phyloP scores from a whole-genome alignment of 2,888 invertebrate species.

The Lepidonotus clava region DNA sequence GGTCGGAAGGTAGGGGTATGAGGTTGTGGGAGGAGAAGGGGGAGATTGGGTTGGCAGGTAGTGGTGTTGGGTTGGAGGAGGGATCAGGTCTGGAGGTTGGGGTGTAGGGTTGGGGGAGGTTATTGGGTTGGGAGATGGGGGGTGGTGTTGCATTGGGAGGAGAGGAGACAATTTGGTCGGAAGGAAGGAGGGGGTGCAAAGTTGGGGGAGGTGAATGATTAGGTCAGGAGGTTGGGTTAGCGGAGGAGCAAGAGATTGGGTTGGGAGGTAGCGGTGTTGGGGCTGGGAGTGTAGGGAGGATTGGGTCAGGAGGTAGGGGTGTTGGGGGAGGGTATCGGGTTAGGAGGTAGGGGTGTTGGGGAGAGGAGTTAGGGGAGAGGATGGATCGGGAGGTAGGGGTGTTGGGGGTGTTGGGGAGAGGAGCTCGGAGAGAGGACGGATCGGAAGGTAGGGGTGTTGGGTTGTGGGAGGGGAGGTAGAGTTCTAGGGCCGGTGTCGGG shows the following conservation, averaged over 20 bases:
- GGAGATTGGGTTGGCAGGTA: neutral
- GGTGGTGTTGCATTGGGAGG: neutral
- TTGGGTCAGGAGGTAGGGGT: neutral
- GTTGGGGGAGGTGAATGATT: neutral
- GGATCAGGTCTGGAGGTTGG: neutral
- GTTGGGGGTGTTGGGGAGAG: neutral
- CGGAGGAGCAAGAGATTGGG: neutral
- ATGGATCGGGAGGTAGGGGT: neutral
- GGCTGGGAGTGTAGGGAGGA: neutral
- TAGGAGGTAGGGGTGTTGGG: neutral
- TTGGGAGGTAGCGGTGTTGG: neutral
- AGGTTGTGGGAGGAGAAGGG: neutral
- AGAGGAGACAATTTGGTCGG: neutral
- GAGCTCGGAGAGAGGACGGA: neutral
- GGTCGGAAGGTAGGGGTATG: neutral
- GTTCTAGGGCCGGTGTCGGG: neutral
- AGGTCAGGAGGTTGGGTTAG: neutral
- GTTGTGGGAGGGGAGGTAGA: neutral
- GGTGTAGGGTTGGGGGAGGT: neutral
- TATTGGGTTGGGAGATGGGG: neutral
- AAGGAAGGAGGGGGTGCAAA: neutral
- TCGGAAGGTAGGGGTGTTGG: neutral
- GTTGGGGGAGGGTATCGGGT: neutral
- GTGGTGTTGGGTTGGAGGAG: neutral
- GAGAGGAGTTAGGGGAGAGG: neutral